Evolutionary conservation across 1,140 invertebrate species (phyloP).

Genomic region (Drosophila insularis): DNA sequence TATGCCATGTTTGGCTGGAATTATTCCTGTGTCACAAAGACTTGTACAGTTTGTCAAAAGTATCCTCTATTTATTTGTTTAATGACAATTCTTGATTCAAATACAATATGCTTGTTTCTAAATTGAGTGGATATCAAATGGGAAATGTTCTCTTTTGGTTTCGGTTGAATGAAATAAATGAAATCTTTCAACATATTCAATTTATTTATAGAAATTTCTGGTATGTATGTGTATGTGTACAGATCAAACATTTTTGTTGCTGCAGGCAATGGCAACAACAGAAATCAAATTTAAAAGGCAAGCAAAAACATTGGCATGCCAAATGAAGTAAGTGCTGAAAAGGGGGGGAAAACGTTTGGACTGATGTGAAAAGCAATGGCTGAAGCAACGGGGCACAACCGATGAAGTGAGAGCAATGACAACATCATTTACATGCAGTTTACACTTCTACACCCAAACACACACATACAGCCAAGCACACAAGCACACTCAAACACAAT

Average conservation of each 20-base stretch:
- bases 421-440: constrained; percentile 55
- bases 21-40: background rate
- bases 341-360: background rate
- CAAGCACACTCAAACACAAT: background rate
- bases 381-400: background rate
- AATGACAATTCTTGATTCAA: too few species aligned
- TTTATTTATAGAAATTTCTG: constrained; percentile 3
- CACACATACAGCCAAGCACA: background rate
- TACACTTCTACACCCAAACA: constrained; percentile 34
- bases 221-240: background rate
- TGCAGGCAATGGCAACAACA: constrained; percentile 18
- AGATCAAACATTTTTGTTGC: background rate
- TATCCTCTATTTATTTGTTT: too few species aligned
- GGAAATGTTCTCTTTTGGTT: background rate
- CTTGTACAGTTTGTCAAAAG: background rate
- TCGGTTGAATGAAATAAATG: background rate
- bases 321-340: constrained; percentile 24
- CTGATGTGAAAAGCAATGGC: background rate
- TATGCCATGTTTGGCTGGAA: background rate
- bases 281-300: constrained; percentile 25
- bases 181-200: constrained; percentile 6
- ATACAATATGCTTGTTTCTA: too few species aligned
- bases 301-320: constrained; percentile 16
- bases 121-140: background rate
- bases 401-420: constrained; percentile 35